Evolutionary conservation across 2,113 vertebrate species (phyloP).

Genomic region (Symphodus melops): DNA sequence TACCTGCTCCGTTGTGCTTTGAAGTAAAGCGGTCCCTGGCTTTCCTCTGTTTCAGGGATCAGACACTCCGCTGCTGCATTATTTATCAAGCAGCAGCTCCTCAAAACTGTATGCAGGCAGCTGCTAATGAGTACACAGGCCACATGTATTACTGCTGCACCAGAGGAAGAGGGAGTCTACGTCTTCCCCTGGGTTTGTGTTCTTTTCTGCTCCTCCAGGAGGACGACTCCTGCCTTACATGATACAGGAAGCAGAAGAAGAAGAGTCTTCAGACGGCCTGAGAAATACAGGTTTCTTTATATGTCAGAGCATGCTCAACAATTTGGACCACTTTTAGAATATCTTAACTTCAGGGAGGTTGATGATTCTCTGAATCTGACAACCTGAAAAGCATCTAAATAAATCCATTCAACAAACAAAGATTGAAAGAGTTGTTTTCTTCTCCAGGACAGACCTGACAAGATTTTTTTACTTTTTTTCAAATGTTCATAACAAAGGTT

Average conservation of each 20-base stretch:
- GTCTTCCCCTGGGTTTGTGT: slow-evolving; percentile 9
- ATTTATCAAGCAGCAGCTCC: slow-evolving; percentile 66
- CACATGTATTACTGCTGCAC: slow-evolving; percentile 69
- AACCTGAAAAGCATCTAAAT: too few species aligned
- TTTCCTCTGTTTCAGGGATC: slow-evolving; percentile 69
- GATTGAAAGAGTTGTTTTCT: too few species aligned
- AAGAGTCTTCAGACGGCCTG: neutral
- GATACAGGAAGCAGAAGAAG: neutral
- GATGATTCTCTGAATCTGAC: too few species aligned
- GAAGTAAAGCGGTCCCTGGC: slow-evolving; percentile 63
- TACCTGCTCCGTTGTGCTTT: slow-evolving; percentile 59
- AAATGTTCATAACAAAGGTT: too few species aligned
- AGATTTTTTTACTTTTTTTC: too few species aligned
- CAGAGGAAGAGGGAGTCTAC: slow-evolving; percentile 22
- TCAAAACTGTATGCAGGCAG: slow-evolving; percentile 51
- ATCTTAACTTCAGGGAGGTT: too few species aligned
- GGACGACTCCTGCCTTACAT: slow-evolving; percentile 4
- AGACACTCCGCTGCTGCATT: slow-evolving; percentile 64
- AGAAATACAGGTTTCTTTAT: neutral
- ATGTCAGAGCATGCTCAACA: neutral
- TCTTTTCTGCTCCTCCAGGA: slow-evolving; percentile 1
- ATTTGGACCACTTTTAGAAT: neutral
- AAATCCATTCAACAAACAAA: too few species aligned
- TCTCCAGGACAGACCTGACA: too few species aligned
- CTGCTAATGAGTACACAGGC: slow-evolving; percentile 71